Evolutionary conservation across 2,113 vertebrate genomes (phyloP), one percentile per base, ranked within the genome.

Genomic region (Embiotoca jacksoni): DNA sequence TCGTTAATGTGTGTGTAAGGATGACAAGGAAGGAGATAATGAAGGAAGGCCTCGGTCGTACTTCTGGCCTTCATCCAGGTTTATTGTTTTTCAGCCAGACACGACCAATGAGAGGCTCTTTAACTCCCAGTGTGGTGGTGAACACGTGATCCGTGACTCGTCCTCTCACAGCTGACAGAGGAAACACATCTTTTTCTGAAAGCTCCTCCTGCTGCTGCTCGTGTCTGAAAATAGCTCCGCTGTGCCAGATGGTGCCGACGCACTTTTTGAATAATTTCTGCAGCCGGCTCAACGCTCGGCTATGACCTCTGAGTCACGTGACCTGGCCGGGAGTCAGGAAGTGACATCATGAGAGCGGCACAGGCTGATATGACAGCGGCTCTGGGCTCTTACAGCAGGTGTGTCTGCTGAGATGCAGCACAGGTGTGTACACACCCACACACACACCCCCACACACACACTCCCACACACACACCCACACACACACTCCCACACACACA

Each of bases 291-390:
- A 41, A 6, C 39, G 39, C 7, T 41, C 7, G 8, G 39, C 39
- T 41, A 7, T 6, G 39, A 57, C 7, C 54, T 52, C 14, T 35
- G 68, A 55, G 68, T 88, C 85, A 89, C 30, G 74, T 86, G 81
- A 84, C 65, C 11, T 0, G 61, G 5, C 31, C 67, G 23, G 54
- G 60, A 55, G 59, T 58, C 68, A 66, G 59, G 50, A 33, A 7
- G 77, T 65, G 57, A 62, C 50, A 58, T 23, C 23, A 23, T 23
- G 23, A 23, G 23, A 23, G 23, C 23, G 23, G 23, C 23, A 23
- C 23, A 39, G 39, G 62, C 52, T 39, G n/a, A 60, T 16, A 14
- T 49, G 44, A 65, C 46, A 32, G 36, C 37, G 39, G 31, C 15
- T 23, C 23, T 23, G 23, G 23, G 23, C 23, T 23, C 23, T 23